Percentiles rank a stretch among this genome's conserved stretches.
phyloP scores from a whole-genome alignment of 1,140 invertebrate species.

The Drosophila rufa region DNA sequence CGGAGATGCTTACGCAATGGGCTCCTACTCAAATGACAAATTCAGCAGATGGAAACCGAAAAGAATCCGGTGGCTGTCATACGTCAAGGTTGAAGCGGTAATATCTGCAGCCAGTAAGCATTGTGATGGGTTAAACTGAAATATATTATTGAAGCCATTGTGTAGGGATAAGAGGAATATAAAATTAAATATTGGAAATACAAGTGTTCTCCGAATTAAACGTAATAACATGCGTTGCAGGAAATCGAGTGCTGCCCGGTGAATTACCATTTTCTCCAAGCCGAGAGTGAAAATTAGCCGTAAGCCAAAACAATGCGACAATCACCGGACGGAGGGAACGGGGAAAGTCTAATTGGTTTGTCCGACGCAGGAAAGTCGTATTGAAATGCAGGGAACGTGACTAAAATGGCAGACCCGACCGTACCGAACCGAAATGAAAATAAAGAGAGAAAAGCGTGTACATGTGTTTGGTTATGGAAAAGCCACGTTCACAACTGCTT shows the following conservation, averaged over 20 bases:
- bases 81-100: conserved; percentile 20
- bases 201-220: background rate
- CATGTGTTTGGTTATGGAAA: conserved; percentile 36
- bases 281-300: conserved; percentile 38
- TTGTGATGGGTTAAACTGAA: too few relatives aligned
- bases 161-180: too few relatives aligned
- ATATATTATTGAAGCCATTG: too few relatives aligned
- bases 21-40: conserved; percentile 30
- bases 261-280: conserved; percentile 7
- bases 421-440: conserved; percentile 7
- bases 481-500: conserved; percentile 43
- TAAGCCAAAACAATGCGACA: conserved; percentile 48
- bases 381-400: conserved; percentile 62
- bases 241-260: background rate
- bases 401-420: conserved; percentile 43
- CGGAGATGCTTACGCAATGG: conserved; percentile 29
- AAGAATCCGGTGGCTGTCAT: background rate
- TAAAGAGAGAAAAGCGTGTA: conserved; percentile 29
- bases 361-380: conserved; percentile 49
- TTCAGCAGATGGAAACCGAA: conserved; percentile 4
- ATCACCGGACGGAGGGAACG: conserved; percentile 32
- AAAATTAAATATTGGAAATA: background rate
- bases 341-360: conserved; percentile 54
- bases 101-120: background rate
- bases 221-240: background rate